These are phyloP conservation scores for Syngnathus scovelli DNA, from an alignment of 2,113 vertebrate genomes.

Conservation along the genomic window DNA sequence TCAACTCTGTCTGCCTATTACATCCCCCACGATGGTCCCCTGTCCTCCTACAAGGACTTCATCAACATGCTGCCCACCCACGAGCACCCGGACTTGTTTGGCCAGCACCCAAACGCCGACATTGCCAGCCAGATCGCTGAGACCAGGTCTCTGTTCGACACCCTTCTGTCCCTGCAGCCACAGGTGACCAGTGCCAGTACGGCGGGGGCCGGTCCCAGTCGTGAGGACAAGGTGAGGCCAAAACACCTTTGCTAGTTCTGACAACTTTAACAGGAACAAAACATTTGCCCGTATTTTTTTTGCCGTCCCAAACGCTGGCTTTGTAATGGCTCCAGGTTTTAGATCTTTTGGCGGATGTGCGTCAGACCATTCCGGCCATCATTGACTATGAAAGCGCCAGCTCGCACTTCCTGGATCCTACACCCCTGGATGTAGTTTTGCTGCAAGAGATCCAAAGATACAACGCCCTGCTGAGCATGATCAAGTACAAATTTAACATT, in stretches of 20 bases:
- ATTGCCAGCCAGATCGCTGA: constrained; percentile 82
- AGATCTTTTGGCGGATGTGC: constrained; percentile 74
- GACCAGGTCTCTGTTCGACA: constrained; percentile 78
- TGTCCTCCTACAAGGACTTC: constrained; percentile 70
- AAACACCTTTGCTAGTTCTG: background rate
- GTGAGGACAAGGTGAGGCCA: constrained; percentile 76
- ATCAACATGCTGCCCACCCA: constrained; percentile 73
- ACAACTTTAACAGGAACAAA: background rate
- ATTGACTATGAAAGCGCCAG: constrained; percentile 74
- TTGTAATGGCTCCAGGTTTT: constrained; percentile 70
- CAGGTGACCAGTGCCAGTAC: constrained; percentile 66
- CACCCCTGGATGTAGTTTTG: constrained; percentile 80
- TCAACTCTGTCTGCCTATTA: constrained; percentile 72
- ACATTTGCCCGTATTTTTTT: background rate
- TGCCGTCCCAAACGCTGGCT: background rate
- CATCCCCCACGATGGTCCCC: constrained; percentile 76
- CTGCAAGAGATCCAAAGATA: constrained; percentile 89
- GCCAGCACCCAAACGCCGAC: constrained; percentile 83
- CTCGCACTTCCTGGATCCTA: constrained; percentile 68
- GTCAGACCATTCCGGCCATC: constrained; percentile 72
- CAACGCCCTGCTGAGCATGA: constrained; percentile 76
- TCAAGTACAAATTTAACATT: constrained; percentile 59
- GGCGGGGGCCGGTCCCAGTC: constrained; percentile 54
- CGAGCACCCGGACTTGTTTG: constrained; percentile 82
- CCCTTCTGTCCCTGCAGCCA: constrained; percentile 83